Percentiles rank a stretch among this genome's conserved stretches.
Conservation (phyloP, 1,140 invertebrate genomes). For the Bathynomus jamesi region DNA sequence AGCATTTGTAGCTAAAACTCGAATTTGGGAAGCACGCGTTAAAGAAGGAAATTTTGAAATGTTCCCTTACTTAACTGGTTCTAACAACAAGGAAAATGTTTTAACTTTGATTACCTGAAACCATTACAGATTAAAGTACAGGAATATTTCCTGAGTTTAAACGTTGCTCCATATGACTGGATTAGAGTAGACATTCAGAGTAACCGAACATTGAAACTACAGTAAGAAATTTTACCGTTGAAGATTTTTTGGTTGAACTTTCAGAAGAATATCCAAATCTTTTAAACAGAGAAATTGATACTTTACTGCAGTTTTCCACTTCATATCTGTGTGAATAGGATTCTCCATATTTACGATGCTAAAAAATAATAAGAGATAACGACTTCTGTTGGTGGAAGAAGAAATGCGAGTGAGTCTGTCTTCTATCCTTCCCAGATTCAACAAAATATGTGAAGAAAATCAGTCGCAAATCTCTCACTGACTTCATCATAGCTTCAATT, state of each 20-base stretch:
- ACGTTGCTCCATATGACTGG: neutral
- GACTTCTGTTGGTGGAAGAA: neutral
- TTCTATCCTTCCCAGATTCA: slow-evolving; percentile 1
- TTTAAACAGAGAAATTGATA: no score
- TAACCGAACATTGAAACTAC: slow-evolving; percentile 7
- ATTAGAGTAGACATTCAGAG: neutral
- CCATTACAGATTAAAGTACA: neutral
- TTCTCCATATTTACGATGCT: slow-evolving; percentile 4
- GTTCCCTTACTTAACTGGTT: neutral
- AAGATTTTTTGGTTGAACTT: neutral
- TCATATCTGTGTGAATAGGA: slow-evolving; percentile 14
- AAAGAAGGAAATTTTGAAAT: neutral
- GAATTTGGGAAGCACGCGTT: neutral
- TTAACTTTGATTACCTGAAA: neutral
- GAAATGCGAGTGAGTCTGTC: slow-evolving; percentile 10
- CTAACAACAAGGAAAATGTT: neutral
- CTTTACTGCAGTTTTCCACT: slow-evolving; percentile 2
- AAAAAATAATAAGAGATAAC: slow-evolving; percentile 7
- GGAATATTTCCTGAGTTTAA: slow-evolving; percentile 3
- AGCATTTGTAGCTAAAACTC: no score
- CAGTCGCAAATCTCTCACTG: no score
- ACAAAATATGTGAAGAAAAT: no score
- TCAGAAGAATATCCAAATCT: slow-evolving; percentile 5
- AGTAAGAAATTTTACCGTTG: neutral
- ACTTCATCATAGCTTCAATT: no score